Evolutionary conservation across 1,140 invertebrate species (phyloP).

Genomic region (Ostrea denselamellosa): DNA sequence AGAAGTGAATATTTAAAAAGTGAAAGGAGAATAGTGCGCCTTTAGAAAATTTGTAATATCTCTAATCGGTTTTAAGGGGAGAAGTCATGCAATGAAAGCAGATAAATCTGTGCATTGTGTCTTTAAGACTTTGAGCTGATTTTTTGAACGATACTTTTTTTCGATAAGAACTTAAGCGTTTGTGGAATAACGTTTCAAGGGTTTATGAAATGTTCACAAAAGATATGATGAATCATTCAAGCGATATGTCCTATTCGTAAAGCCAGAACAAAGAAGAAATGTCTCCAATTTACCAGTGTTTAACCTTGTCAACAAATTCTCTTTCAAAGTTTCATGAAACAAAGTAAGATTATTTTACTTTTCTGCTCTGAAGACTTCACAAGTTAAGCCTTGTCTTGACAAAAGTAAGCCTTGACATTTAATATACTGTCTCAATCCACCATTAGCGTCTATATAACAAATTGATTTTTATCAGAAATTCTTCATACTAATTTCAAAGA

Average conservation of each 20-base stretch:
- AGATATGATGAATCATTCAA: slow-evolving; percentile 26
- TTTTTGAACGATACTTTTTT: slow-evolving; percentile 23
- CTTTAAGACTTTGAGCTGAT: slow-evolving; percentile 24
- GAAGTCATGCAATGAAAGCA: slow-evolving; percentile 10
- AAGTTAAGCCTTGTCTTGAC: background rate
- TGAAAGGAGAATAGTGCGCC: slow-evolving; percentile 24
- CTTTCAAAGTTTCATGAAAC: slow-evolving; percentile 7
- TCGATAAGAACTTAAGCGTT: slow-evolving; percentile 26
- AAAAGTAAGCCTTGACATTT: background rate
- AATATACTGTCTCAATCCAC: no score
- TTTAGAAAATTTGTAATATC: background rate
- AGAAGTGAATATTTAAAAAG: slow-evolving; percentile 38
- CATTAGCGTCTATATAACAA: no score
- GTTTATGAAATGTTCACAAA: slow-evolving; percentile 32
- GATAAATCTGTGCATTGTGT: slow-evolving; percentile 29
- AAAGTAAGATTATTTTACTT: background rate
- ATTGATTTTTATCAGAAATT: no score
- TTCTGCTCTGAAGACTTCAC: background rate
- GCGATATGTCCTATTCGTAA: slow-evolving; percentile 4
- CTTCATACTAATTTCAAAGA: no score
- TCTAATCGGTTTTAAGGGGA: slow-evolving; percentile 28
- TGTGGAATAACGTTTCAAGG: slow-evolving; percentile 5
- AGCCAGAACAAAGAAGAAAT: background rate
- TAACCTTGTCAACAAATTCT: slow-evolving; percentile 14
- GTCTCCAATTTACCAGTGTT: background rate